Percentiles rank a stretch among this genome's conserved stretches.
Conservation (phyloP, 1,140 invertebrate species). For the Drosophila elegans region DNA sequence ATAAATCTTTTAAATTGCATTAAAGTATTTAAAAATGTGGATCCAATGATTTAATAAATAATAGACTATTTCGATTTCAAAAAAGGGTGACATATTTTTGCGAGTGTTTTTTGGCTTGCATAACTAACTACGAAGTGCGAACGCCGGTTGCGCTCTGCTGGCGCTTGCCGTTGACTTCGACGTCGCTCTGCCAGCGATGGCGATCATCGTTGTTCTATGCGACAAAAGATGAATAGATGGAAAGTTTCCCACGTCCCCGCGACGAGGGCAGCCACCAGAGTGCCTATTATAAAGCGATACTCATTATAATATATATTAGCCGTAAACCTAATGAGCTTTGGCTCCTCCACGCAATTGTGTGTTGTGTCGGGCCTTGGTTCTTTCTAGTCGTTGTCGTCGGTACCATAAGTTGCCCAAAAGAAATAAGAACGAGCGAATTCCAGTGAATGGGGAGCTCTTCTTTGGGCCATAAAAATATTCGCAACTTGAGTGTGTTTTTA, state of each 20-base stretch:
- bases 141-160: slow-evolving; percentile 43
- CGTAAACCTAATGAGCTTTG: slow-evolving; percentile 50
- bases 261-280: slow-evolving; percentile 9
- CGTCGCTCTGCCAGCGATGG: not conserved
- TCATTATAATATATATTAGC: slow-evolving; percentile 53
- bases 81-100: not conserved
- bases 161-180: not conserved
- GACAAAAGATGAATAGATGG: slow-evolving; percentile 43
- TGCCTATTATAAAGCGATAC: slow-evolving; percentile 50
- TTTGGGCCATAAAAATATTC: slow-evolving; percentile 3
- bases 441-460: slow-evolving; percentile 16
- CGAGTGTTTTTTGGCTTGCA: slow-evolving; percentile 25
- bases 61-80: not conserved
- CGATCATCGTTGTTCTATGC: slow-evolving; percentile 14
- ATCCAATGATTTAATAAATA: not conserved
- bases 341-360: slow-evolving; percentile 30
- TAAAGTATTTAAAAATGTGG: too few species aligned
- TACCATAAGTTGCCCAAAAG: slow-evolving; percentile 28
- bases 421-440: slow-evolving; percentile 13
- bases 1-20: too few species aligned
- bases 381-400: slow-evolving; percentile 10
- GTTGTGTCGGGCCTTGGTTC: slow-evolving; percentile 31
- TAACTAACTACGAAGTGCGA: slow-evolving; percentile 25
- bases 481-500: not conserved
- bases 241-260: slow-evolving; percentile 44